Evolutionary conservation across 2,797 vertebrate genomes (phyloP).

Genomic region (Sandelia bainsii): DNA sequence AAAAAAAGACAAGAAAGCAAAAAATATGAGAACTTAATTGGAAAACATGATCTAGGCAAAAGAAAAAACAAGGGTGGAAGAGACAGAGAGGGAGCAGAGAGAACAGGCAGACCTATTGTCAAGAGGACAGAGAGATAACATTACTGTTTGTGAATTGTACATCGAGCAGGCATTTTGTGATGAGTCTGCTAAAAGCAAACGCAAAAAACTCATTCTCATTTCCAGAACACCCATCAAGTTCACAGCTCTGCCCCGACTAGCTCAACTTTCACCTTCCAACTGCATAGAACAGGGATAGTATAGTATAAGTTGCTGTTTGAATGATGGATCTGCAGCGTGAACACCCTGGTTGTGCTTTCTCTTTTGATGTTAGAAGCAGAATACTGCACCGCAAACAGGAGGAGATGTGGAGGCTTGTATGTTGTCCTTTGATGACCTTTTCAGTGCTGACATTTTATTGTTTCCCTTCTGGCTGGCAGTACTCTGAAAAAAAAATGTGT

Average conservation of each 20-base stretch:
- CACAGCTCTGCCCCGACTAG: slow-evolving; percentile 1
- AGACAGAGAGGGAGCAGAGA: not conserved
- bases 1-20: not conserved
- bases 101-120: slow-evolving; percentile 51
- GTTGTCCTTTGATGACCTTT: slow-evolving; percentile 60
- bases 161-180: slow-evolving; percentile 53
- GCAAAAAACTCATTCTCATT: slow-evolving; percentile 24
- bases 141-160: slow-evolving; percentile 50
- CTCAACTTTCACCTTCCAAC: slow-evolving; percentile 46
- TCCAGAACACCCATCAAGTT: slow-evolving; percentile 36
- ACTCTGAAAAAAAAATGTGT: not conserved
- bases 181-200: slow-evolving; percentile 42
- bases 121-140: slow-evolving; percentile 47
- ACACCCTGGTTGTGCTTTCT: slow-evolving; percentile 2
- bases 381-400: slow-evolving; percentile 15
- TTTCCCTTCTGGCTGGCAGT: slow-evolving; percentile 46
- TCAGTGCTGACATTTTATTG: slow-evolving; percentile 54
- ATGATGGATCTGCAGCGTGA: slow-evolving; percentile 36
- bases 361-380: slow-evolving; percentile 40
- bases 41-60: not conserved
- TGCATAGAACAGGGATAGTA: not conserved
- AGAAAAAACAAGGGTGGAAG: slow-evolving; percentile 10
- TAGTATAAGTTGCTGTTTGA: slow-evolving; percentile 15
- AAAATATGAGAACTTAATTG: not conserved
- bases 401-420: slow-evolving; percentile 45